These are phyloP conservation scores for Scaptomyza parva DNA, from an alignment of 2,888 invertebrate species.

Conservation along the genomic window DNA sequence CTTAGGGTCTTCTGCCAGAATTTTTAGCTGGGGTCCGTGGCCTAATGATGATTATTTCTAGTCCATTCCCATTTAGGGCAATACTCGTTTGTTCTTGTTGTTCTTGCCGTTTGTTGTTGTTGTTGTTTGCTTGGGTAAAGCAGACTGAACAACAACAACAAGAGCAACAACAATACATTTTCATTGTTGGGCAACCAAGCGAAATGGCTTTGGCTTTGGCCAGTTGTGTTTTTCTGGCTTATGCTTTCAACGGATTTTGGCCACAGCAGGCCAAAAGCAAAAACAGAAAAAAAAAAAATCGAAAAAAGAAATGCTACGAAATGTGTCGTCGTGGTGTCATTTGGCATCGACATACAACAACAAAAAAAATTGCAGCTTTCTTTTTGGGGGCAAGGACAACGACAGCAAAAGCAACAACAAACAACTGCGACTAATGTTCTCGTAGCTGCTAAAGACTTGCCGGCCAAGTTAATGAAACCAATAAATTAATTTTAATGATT, in stretches of 20 bases:
- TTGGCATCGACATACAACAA: constrained; percentile 65
- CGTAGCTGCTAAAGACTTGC: constrained; percentile 65
- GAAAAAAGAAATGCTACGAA: constrained; percentile 50
- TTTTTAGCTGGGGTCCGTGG: constrained; percentile 41
- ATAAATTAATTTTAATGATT: constrained; percentile 83
- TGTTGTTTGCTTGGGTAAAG: neutral
- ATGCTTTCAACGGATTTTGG: constrained; percentile 77
- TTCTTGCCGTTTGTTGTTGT: constrained; percentile 1
- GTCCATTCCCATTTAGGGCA: constrained; percentile 68
- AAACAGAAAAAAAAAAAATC: neutral
- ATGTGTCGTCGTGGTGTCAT: constrained; percentile 73
- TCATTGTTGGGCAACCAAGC: constrained; percentile 79
- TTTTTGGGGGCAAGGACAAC: constrained; percentile 19
- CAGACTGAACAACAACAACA: neutral
- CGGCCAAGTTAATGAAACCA: constrained; percentile 81
- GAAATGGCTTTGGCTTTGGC: constrained; percentile 44
- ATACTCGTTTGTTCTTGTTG: constrained; percentile 39
- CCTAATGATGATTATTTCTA: constrained; percentile 79
- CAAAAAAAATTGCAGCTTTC: constrained; percentile 59
- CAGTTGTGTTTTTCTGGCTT: constrained; percentile 59
- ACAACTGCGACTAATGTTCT: constrained; percentile 62
- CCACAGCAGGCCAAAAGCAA: constrained; percentile 4
- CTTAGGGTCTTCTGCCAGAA: constrained; percentile 44
- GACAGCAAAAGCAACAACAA: constrained; percentile 15
- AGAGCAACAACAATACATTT: constrained; percentile 62